Evolutionary conservation across 2,113 vertebrate species (phyloP), one percentile per base, ranked within the genome.

Genomic region (Myrmecobius fasciatus): DNA sequence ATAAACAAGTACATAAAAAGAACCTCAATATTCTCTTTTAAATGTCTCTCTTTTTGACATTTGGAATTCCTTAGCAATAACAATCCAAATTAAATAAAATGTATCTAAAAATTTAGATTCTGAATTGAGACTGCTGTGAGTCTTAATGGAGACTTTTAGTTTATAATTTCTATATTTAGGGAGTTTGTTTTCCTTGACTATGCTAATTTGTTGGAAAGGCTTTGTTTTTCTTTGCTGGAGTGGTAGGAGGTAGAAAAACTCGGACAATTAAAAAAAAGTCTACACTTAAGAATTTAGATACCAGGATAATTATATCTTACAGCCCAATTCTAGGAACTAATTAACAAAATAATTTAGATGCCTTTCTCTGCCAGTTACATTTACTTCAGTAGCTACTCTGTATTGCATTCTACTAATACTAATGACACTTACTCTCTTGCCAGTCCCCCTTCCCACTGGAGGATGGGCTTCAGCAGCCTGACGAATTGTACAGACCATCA

Each of bases 381-480:
- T 83, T 83, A 43, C 22, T 83, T 83, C 22, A 83, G n/a, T 83
- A n/a, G 31, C 12, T n/a, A 43, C 17, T 4, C 17, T 67, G 31
- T 60, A 28, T 83, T 83, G 36, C 36, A 83, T 83, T 83, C n/a
- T 1, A 83, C 67, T 8, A 43, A 43, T 83, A 83, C 49, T 96
- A 92, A 83, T 89, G 36, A 36, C 92, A 98, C 98, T 97, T 98
- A 99, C 99, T 98, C 99, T 99, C 97, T 99, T 99, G 96, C 99
- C 99, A 0, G 99, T 99, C 97, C 99, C 99, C 97, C 99, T 99
- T 98, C 99, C 99, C 8, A 99, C 99, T 17, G 99, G 99, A 31
- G 99, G 99, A 96, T 99, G 99, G 2, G 99, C 99, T 98, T 99
- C 99, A 8, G 99, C 99, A 11, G 99, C 99, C 97, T 99, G 99